These are phyloP conservation scores for Ia io DNA, from an alignment of 2,113 vertebrate genomes.

Conservation along the genomic window DNA sequence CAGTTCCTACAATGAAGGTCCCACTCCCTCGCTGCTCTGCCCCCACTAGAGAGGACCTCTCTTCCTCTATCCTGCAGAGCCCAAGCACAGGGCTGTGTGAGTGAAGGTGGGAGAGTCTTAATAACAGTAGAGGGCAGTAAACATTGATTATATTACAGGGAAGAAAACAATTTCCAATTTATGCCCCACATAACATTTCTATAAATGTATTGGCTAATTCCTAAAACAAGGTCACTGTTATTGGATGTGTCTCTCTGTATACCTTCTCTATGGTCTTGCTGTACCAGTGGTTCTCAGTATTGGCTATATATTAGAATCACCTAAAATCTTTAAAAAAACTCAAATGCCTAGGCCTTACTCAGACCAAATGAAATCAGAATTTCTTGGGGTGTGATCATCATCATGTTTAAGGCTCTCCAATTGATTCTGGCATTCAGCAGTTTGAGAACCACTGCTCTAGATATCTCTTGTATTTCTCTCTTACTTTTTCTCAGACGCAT, in stretches of 20 bases:
- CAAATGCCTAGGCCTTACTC: background rate
- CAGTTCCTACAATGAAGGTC: background rate
- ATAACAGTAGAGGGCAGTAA: background rate
- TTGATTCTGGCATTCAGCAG: background rate
- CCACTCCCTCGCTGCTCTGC: background rate
- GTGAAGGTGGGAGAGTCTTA: background rate
- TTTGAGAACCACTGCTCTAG: background rate
- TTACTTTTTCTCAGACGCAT: background rate
- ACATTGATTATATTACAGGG: background rate
- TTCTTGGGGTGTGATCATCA: background rate
- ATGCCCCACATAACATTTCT: background rate
- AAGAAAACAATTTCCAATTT: background rate
- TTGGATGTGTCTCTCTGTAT: background rate
- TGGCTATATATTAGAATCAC: background rate
- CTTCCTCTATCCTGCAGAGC: background rate
- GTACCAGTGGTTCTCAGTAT: background rate
- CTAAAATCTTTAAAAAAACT: background rate
- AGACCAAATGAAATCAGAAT: background rate
- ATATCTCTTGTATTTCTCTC: background rate
- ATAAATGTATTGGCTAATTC: background rate
- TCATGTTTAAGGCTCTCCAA: background rate
- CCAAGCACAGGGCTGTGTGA: fast-evolving
- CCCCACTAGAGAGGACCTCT: too few species aligned
- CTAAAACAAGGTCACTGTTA: background rate
- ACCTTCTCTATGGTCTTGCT: background rate